Base-by-base conservation (phyloP, 1,140 invertebrate genomes). In the Brachionus calyciflorus region DNA sequence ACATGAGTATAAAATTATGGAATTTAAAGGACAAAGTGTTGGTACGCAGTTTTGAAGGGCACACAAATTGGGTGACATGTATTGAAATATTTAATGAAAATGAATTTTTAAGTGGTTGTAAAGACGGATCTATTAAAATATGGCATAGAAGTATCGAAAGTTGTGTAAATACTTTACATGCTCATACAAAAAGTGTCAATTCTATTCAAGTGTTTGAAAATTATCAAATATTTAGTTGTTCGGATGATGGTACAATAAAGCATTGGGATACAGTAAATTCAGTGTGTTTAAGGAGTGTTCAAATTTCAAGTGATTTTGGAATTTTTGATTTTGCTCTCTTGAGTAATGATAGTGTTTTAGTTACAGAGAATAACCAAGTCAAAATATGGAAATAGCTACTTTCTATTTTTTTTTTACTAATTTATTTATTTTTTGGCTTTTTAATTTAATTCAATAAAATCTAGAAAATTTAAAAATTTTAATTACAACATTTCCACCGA, bases 321-420 rank as follows among this genome's bases (percentile, higher is more conserved):
- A 60, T 60, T 6, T 37, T n/a, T 37, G 28, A 60, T 37, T 60
- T 60, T 60, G 10, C 37, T 9, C 28, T 60, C n/a, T 19, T 60
- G 30, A 60, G 37, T 37, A 37, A 60, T 60, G 55, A 30, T 17
- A 7, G 9, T 0, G 9, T 60, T 28, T 33, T 60, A 60, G 37
- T 30, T 3, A 30, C 55, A 17, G 55, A 60, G 19, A 60, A 60
- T 60, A 60, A 37, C 9, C 17, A 33, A 41, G 37, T 60, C 17
- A 60, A 60, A 60, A 60, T 60, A 6, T 60, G 55, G 55, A 60
- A 37, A n/a, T n/a, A n/a, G n/a, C n/a, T n/a, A n/a, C n/a, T n/a
- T n/a, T n/a, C n/a, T n/a, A n/a, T n/a, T n/a, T n/a, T n/a, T n/a
- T n/a, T n/a, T n/a, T n/a, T n/a, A n/a, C n/a, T n/a, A n/a, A n/a